Evolutionary conservation across 1,140 invertebrate species (phyloP).

Genomic region (Sminthurides bifidus): DNA sequence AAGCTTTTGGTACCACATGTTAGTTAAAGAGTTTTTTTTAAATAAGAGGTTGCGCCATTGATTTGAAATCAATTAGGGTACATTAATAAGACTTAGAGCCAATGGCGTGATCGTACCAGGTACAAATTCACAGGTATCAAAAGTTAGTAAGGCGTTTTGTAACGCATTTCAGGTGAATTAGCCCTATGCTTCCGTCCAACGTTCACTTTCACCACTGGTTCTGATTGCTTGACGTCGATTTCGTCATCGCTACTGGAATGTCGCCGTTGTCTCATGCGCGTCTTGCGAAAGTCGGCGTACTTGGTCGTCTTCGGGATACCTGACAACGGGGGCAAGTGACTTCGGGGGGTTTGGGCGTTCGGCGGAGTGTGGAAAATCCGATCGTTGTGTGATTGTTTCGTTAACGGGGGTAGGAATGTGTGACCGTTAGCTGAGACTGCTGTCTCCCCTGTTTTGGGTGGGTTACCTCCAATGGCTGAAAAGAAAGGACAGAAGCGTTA

Average conservation of each 20-base stretch:
- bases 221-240: not conserved
- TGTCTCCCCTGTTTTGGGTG: conserved; percentile 1
- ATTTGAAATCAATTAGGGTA: too few relatives aligned
- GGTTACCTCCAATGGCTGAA: not conserved
- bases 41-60: too few relatives aligned
- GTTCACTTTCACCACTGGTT: not conserved
- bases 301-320: conserved; percentile 22
- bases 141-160: conserved; percentile 3
- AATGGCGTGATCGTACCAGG: too few relatives aligned
- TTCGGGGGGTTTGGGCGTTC: not conserved
- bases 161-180: conserved; percentile 1
- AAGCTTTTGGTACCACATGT: too few relatives aligned
- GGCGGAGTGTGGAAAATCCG: conserved; percentile 17
- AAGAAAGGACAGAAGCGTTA: not conserved
- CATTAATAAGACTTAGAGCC: too few relatives aligned
- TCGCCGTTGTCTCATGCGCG: not conserved
- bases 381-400: conserved; percentile 11
- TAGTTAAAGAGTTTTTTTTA: too few relatives aligned
- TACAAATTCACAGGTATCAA: too few relatives aligned
- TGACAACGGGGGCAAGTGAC: conserved; percentile 16
- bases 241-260: conserved; percentile 18
- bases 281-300: conserved; percentile 24
- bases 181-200: not conserved
- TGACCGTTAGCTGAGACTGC: not conserved
- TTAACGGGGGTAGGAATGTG: conserved; percentile 17